Percentiles rank a stretch among this genome's conserved stretches.
These are phyloP conservation scores for Alethe diademata DNA, from an alignment of 2,113 vertebrate species.

Conservation along the genomic window DNA sequence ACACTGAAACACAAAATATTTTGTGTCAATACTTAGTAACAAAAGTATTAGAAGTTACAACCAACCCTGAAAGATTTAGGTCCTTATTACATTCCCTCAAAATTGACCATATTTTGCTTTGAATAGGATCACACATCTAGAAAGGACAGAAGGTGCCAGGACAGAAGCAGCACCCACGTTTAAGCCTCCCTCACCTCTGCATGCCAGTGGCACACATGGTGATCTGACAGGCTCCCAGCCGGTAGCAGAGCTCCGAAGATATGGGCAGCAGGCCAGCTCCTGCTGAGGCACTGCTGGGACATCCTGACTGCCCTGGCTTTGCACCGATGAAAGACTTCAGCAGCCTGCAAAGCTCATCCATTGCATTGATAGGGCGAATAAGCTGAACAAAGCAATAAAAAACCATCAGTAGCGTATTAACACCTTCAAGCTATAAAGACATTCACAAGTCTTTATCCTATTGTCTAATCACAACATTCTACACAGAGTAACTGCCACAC, in stretches of 20 bases:
- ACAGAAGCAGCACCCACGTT: background rate
- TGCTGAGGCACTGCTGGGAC: slow-evolving; percentile 54
- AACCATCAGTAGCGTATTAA: background rate
- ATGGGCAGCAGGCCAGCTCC: slow-evolving; percentile 87
- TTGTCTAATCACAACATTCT: background rate
- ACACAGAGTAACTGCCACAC: background rate
- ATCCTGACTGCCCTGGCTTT: slow-evolving; percentile 68
- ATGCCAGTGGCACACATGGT: slow-evolving; percentile 93
- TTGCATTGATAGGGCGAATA: slow-evolving; percentile 93
- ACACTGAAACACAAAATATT: background rate
- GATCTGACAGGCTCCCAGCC: slow-evolving; percentile 94
- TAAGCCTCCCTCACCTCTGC: slow-evolving; percentile 86
- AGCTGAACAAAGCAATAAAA: slow-evolving; percentile 73
- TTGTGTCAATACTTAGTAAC: background rate
- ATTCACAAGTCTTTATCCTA: background rate
- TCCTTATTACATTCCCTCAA: background rate
- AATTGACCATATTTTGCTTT: background rate
- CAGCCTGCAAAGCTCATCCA: slow-evolving; percentile 95
- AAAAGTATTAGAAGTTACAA: background rate
- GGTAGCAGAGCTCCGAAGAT: slow-evolving; percentile 94
- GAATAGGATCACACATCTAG: background rate
- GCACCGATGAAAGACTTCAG: slow-evolving; percentile 87
- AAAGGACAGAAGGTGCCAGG: background rate
- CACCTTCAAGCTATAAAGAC: background rate
- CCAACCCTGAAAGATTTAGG: background rate